Evolutionary conservation across 1,140 invertebrate species (phyloP), one percentile per base, ranked within the genome.

Genomic region (Cherax quadricarinatus): DNA sequence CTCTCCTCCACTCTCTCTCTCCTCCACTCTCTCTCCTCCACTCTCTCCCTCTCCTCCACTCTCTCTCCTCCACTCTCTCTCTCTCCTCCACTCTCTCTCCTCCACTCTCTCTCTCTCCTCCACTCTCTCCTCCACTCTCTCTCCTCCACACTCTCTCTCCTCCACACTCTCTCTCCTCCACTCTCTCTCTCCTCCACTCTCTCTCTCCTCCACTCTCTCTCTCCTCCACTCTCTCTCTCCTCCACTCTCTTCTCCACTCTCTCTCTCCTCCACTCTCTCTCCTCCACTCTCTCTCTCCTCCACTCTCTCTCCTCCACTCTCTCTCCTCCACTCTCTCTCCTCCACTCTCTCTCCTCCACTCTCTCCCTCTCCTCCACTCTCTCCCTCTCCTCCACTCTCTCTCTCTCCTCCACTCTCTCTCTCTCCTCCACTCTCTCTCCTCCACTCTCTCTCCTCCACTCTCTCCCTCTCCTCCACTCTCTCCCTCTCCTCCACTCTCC

Each of bases 171-270:
- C 78, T 80, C 30, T 41, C 30, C 48, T n/a, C n/a, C 21, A 7
- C 49, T 18, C n/a, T n/a, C 10, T 53, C 57, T 10, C 80, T 82
- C 51, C 51, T 53, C 80, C 49, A 53, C 10, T n/a, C n/a, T 18
- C 80, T 49, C 21, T 48, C 53, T 48, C 73, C 48, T n/a, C 66
- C 30, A n/a, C 30, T 14, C 16, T 88, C 78, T 18, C 48, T 62
- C 48, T 41, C 75, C 80, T 53, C 86, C 51, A 48, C 49, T 10
- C 86, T 75, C 48, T 88, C 73, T 62, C n/a, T n/a, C n/a, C n/a
- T n/a, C n/a, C n/a, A n/a, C n/a, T n/a, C n/a, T n/a, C n/a, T n/a
- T n/a, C n/a, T n/a, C n/a, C n/a, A n/a, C n/a, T n/a, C n/a, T n/a
- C n/a, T n/a, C 78, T 80, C 30, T 41, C 30, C 48, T n/a, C n/a